Evolutionary conservation across 2,113 vertebrate species (phyloP), one percentile per base, ranked within the genome.

Genomic region (Microcebus griseorufus): DNA sequence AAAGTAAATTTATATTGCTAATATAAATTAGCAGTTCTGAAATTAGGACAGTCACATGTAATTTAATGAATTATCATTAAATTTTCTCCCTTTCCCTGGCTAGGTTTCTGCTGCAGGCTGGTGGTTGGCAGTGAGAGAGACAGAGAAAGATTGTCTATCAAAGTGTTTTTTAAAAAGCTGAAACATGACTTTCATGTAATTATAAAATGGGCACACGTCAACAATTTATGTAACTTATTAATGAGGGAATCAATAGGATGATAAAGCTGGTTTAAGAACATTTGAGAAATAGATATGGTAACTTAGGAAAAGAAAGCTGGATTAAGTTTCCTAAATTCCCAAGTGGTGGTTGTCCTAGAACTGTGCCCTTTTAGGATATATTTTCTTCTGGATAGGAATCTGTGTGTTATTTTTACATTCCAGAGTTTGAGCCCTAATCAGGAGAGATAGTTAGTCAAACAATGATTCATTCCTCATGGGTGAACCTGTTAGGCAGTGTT

Each of bases 351-450:
- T 42, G 12, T 80, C 23, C 6, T 79, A 65, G 20, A 94, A 78
- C 12, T 76, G 0, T 75, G 27, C 2, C 2, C 29, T 69, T 79
- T 53, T 48, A 25, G 20, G 27, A 67, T 93, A 4, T 51, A 67
- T 83, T 73, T 96, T 89, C 58, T 90, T n/a, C 34, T 90, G 12
- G 42, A 53, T 20, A 79, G 60, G 58, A 92, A 92, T 64, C 58
- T 90, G 0, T 80, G 62, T 82, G 20, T 69, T 69, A 64, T 27
- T 89, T 39, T 79, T 37, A 78, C 34, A 60, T 92, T 89, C 25
- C n/a, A n/a, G 48, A 88, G 5, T 69, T 75, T 86, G n/a, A 5
- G 4, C 3, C 32, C 42, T 87, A 20, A 75, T 85, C 32, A 48
- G 20, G 29, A 58, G n/a, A 22, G 16, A 69, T 2, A 70, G 13